Evolutionary conservation across 2,888 invertebrate genomes (phyloP).

Genomic region (Ormia ochracea): DNA sequence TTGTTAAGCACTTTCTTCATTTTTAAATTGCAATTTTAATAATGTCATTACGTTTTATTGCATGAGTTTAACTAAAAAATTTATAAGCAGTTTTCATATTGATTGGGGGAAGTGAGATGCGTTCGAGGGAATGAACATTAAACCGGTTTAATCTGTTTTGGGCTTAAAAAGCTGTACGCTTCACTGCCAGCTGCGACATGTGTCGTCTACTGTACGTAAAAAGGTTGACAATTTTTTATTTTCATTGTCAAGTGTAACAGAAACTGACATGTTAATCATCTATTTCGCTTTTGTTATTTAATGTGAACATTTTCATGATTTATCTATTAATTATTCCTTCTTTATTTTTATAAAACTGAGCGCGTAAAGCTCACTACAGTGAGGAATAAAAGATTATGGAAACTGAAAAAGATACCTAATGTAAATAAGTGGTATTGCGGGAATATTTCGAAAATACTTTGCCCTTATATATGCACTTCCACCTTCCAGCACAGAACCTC

Average conservation of each 20-base stretch:
- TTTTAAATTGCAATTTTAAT: not conserved
- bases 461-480: too few species aligned
- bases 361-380: conserved; percentile 5
- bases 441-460: too few species aligned
- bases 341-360: not conserved
- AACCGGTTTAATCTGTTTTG: conserved; percentile 36
- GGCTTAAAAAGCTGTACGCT: not conserved
- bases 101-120: not conserved
- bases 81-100: not conserved
- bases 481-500: too few species aligned
- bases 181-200: conserved; percentile 24
- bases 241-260: conserved; percentile 56
- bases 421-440: too few species aligned
- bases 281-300: not conserved
- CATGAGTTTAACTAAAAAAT: not conserved
- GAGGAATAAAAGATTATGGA: not conserved
- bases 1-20: not conserved
- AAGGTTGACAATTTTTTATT: conserved; percentile 34
- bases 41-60: not conserved
- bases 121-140: not conserved
- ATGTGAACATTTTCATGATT: not conserved
- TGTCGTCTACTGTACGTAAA: not conserved
- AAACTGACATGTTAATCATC: conserved; percentile 47
- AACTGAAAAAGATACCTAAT: too few species aligned
- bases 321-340: not conserved